phyloP scores from a whole-genome alignment of 2,888 invertebrate genomes.

The Amiota communis region DNA sequence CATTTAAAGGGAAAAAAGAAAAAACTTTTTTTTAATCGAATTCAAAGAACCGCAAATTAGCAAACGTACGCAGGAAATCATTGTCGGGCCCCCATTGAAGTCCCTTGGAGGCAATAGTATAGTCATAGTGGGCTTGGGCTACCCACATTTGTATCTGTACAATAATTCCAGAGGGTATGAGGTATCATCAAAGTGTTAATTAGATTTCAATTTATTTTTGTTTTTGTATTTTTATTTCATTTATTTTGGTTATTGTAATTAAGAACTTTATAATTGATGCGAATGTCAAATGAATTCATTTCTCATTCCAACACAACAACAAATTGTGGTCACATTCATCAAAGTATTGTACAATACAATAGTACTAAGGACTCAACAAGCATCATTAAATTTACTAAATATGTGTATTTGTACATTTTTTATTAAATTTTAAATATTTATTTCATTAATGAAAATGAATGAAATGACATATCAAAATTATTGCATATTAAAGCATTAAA shows the following conservation, averaged over 20 bases:
- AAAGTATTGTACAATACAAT: too few species aligned
- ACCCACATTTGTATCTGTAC: not conserved
- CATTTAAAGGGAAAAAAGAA: constrained; percentile 14
- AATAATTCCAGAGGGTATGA: not conserved
- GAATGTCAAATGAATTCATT: constrained; percentile 1
- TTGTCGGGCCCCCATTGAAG: not conserved
- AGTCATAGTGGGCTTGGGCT: not conserved
- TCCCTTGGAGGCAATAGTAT: not conserved
- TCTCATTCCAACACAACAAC: too few species aligned
- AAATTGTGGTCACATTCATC: too few species aligned
- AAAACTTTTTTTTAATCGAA: constrained; percentile 29
- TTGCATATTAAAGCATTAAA: too few species aligned
- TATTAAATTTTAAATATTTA: too few species aligned
- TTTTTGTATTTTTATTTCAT: constrained; percentile 1
- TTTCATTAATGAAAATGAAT: too few species aligned
- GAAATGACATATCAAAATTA: too few species aligned
- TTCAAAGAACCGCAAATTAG: constrained; percentile 29
- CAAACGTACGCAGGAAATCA: constrained; percentile 27
- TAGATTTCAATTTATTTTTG: constrained; percentile 25
- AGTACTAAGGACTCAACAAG: too few species aligned
- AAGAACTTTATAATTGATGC: constrained; percentile 28
- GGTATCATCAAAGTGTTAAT: constrained; percentile 19
- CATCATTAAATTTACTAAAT: too few species aligned
- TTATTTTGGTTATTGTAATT: constrained; percentile 15
- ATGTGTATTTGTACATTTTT: too few species aligned